These are phyloP conservation scores for Arctia plantaginis DNA, from an alignment of 2,888 invertebrate genomes.

Conservation along the genomic window DNA sequence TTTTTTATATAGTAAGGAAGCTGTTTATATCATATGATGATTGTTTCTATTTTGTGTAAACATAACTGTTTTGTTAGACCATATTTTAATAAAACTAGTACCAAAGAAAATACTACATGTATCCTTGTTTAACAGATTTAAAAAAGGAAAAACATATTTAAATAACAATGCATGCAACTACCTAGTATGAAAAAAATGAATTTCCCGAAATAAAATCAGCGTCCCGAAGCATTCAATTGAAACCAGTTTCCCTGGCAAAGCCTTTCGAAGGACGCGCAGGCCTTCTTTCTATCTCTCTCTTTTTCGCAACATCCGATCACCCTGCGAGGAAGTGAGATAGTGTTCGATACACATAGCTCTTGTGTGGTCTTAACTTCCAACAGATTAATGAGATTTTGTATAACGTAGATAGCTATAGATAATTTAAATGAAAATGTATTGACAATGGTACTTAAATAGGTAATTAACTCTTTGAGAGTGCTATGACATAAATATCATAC, in stretches of 20 bases:
- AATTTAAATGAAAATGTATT: conserved; percentile 62
- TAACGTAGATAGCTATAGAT: conserved; percentile 48
- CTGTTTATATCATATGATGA: neutral
- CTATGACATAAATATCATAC: conserved; percentile 33
- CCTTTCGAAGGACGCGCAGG: conserved; percentile 77
- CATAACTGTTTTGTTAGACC: neutral
- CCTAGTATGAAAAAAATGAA: conserved; percentile 28
- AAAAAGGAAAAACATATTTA: neutral
- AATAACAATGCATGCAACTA: conserved; percentile 1
- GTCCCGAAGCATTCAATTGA: conserved; percentile 80
- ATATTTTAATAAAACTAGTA: neutral
- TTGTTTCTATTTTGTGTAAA: neutral
- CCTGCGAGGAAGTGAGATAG: conserved; percentile 61
- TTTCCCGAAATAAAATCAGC: conserved; percentile 49
- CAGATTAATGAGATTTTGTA: conserved; percentile 67
- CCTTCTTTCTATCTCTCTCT: conserved; percentile 76
- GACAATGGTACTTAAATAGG: conserved; percentile 60
- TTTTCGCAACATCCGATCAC: conserved; percentile 56
- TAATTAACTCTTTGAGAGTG: conserved; percentile 57
- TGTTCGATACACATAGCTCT: conserved; percentile 58
- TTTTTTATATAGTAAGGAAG: neutral
- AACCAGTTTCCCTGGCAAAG: conserved; percentile 81
- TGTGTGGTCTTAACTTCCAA: conserved; percentile 64
- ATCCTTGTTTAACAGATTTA: neutral
- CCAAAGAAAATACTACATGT: neutral